Evolutionary conservation across 2,797 vertebrate genomes (phyloP), one percentile per base, ranked within the genome.

Genomic region (Sphenodon punctatus): DNA sequence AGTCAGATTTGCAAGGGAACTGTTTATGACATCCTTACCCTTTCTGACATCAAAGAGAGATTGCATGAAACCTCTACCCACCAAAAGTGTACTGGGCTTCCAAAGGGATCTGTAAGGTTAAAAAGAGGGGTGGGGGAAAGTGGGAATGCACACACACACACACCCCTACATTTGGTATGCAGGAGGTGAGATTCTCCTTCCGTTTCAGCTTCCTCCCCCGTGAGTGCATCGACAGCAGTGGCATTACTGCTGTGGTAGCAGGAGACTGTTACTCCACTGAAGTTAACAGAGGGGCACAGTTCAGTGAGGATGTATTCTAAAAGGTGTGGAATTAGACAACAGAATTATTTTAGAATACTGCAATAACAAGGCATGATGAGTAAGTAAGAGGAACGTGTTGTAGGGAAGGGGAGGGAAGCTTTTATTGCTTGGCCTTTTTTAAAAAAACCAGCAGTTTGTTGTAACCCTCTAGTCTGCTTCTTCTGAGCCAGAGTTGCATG

Each of bases 311-410:
- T 74, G 90, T 84, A 67, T 76, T 53, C 10, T 58, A 45, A 36
- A 63, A 79, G 63, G 90, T 89, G 81, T 84, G 86, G 75, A 80
- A 85, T 92, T 84, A 82, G 85, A 67, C 81, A 92, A 84, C 85
- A 84, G 86, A 81, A 89, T 85, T 87, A 85, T 89, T 92, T 89
- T 88, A 90, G 86, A 91, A 76, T 48, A 42, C 55, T 61, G 83
- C 83, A 78, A 77, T 46, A 74, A 87, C 75, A 88, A 85, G 79
- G 80, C 22, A 58, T 84, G 71, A 74, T 67, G 14, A 32, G 19
- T 20, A 53, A 88, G 36, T 63, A 67, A 72, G 56, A 59, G 22
- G 58, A 49, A 74, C 58, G 39, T 9, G 22, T n/a, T 49, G n/a
- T n/a, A 56, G 53, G n/a, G 34, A 5, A 51, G 67, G 6, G 67